Conservation (phyloP, 2,113 vertebrate species). For the Colistium nudipinnis region DNA sequence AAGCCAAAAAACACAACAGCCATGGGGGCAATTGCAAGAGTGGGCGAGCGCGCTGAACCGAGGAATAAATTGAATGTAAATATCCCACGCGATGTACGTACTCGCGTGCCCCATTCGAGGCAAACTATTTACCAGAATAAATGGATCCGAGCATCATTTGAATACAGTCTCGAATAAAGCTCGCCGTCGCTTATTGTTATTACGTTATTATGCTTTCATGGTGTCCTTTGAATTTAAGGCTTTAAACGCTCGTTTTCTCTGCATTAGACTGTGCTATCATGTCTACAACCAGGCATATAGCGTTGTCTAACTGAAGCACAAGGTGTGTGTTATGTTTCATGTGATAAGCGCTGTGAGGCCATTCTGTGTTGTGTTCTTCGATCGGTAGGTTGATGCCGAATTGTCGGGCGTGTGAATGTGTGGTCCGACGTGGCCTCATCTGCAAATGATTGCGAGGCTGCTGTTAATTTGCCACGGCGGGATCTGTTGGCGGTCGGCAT, state of each 20-base stretch:
- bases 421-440: constrained; percentile 25
- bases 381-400: constrained; percentile 17
- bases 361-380: constrained; percentile 18
- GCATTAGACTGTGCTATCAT: too few relatives aligned
- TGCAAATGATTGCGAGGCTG: constrained; percentile 29
- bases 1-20: constrained; percentile 43
- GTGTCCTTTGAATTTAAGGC: not conserved
- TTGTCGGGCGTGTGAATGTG: constrained; percentile 16
- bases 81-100: constrained; percentile 3
- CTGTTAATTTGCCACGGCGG: constrained; percentile 17
- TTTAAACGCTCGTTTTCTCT: not conserved
- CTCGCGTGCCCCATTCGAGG: too few relatives aligned
- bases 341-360: not conserved
- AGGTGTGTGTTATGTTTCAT: constrained; percentile 8
- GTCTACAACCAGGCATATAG: not conserved
- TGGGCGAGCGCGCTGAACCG: not conserved
- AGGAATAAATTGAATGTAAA: constrained; percentile 6
- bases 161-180: not conserved
- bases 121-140: not conserved
- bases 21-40: constrained; percentile 14
- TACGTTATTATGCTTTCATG: not conserved
- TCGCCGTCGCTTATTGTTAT: too few relatives aligned
- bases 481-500: constrained; percentile 8
- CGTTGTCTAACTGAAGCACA: not conserved
- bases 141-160: not conserved